These are phyloP conservation scores for Antheraea mylitta DNA, from an alignment of 1,140 invertebrate species.

Conservation along the genomic window DNA sequence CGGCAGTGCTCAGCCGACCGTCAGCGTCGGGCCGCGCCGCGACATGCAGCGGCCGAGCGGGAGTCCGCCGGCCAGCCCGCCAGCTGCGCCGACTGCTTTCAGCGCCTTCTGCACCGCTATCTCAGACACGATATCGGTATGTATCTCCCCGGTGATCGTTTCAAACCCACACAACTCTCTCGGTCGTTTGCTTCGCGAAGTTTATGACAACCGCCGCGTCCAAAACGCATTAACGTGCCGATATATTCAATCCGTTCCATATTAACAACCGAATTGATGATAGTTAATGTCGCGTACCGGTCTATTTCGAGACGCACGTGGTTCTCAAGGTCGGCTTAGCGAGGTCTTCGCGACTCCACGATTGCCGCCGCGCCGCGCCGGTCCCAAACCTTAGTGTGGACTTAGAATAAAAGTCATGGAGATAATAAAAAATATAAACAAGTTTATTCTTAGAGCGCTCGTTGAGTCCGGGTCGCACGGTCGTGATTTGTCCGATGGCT, in stretches of 20 bases:
- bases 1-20: slow-evolving; percentile 54
- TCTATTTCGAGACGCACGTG: slow-evolving; percentile 65
- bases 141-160: slow-evolving; percentile 36
- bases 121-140: slow-evolving; percentile 71
- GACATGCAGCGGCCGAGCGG: slow-evolving; percentile 63
- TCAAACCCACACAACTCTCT: slow-evolving; percentile 9
- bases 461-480: slow-evolving; percentile 72
- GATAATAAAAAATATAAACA: slow-evolving; percentile 77
- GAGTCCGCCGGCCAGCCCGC: slow-evolving; percentile 47
- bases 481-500: slow-evolving; percentile 75
- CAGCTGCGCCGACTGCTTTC: slow-evolving; percentile 60
- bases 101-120: slow-evolving; percentile 72
- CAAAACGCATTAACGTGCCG: slow-evolving; percentile 48
- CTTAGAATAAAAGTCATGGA: slow-evolving; percentile 60
- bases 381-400: slow-evolving; percentile 29
- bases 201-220: slow-evolving; percentile 20
- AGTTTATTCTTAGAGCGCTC: slow-evolving; percentile 76
- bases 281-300: slow-evolving; percentile 44
- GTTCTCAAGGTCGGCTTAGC: slow-evolving; percentile 46
- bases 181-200: slow-evolving; percentile 7
- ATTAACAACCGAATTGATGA: slow-evolving; percentile 43
- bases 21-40: slow-evolving; percentile 51
- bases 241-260: slow-evolving; percentile 35
- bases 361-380: slow-evolving; percentile 11
- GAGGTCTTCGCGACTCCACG: slow-evolving; percentile 30